Base-by-base conservation (phyloP, 2,888 invertebrate genomes). In the Athetis lepigone region DNA sequence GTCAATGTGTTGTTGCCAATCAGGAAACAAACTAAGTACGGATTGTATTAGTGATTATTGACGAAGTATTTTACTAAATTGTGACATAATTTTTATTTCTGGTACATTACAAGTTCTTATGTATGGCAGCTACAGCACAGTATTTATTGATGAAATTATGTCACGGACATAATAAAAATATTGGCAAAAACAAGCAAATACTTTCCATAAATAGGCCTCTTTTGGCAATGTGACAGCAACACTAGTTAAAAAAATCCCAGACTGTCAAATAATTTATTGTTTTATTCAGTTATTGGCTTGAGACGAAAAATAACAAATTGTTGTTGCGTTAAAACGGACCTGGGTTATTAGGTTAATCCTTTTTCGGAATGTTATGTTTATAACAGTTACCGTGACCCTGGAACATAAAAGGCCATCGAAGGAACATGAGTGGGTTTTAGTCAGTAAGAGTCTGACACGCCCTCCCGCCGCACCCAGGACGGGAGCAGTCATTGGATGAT, bases 1-100 rank as follows among this genome's bases (percentile, higher is more conserved):
- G 51, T 21, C 36, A 69, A 51, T 45, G 39, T 40, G 16, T 45
- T 55, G 25, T 23, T 75, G 70, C 70, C 71, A 72, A 58, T 40
- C 37, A 52, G 46, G 75, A 70, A 70, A 55, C n/a, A 46, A 55
- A 49, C n/a, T 11, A 51, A 5, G 21, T 25, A n/a, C 11, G 18
- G 3, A 16, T 29, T 40, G 29, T 18, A 16, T 5, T 29, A 50
- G n/a, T 36, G 18, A 27, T 40, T 70, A 46, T 19, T 19, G 23
- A 49, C 19, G 13, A 18, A 46, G 5, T 36, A 27, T 27, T 29
- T 4, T 27, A 9, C 0, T 2, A 25, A 27, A 9, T 25, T 2
- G 1, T 27, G 1, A 27, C 4, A 25, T 5, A 1, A 7, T 4
- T 11, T 16, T 23, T 23, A 9, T 9, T 1, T 29, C 9, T 13